phyloP scores from a whole-genome alignment of 2,888 invertebrate genomes.

The Lycia hirtaria region DNA sequence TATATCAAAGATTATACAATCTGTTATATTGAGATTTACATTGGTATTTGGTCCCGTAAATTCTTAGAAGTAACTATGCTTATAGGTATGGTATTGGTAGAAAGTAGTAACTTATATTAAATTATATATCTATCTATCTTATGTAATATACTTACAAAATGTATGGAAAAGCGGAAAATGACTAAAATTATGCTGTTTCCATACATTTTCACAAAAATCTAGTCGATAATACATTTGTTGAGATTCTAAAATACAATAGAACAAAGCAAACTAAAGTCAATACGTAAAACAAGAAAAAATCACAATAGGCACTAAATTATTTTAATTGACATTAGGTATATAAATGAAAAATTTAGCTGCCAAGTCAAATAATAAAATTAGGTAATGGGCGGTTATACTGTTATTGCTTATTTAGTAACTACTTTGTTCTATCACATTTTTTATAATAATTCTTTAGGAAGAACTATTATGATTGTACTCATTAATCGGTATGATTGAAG shows the following conservation, averaged over 20 bases:
- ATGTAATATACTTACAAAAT: slow-evolving; percentile 3
- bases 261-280: background rate
- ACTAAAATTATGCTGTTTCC: slow-evolving; percentile 13
- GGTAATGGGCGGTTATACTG: too few relatives aligned
- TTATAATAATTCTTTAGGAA: background rate
- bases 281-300: background rate
- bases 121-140: background rate
- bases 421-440: background rate
- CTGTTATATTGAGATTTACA: background rate
- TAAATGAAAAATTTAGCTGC: background rate
- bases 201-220: slow-evolving; percentile 15
- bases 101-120: slow-evolving; percentile 9
- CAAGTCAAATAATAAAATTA: background rate
- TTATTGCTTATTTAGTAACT: too few relatives aligned
- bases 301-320: background rate
- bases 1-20: background rate
- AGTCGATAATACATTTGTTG: background rate
- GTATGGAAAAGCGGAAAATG: slow-evolving; percentile 18
- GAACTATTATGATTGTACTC: too few relatives aligned
- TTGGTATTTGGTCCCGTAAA: slow-evolving; percentile 26
- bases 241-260: slow-evolving; percentile 9
- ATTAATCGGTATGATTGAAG: background rate
- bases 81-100: slow-evolving; percentile 11
- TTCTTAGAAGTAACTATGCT: slow-evolving; percentile 9
- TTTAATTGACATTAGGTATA: background rate